Base-by-base conservation (phyloP, 2,113 vertebrate genomes). In the Microcebus lehilahytsara region DNA sequence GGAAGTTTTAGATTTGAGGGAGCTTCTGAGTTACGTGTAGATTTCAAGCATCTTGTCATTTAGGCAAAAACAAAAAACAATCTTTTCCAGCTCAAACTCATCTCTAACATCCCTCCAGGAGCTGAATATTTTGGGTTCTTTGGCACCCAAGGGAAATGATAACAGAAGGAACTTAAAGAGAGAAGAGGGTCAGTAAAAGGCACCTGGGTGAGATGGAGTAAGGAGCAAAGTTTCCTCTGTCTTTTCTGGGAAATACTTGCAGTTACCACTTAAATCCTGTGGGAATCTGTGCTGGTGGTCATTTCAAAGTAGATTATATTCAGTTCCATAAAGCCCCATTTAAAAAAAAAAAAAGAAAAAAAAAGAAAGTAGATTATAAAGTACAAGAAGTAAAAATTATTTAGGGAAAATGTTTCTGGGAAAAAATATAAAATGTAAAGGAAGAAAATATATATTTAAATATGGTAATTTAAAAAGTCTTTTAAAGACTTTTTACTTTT, bases 1-100 rank as follows among this genome's bases (percentile, higher is more conserved):
- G 34, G 37, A 66, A 89, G 27, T 56, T 88, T 79, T 85, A 53
- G 67, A 92, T 80, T 97, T 67, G 46, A 80, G 84, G 34, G 34
- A 13, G 83, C 25, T 94, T 85, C 34, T 80, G 37, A 80, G 85
- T 89, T 87, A 72, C 3, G 3, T 87, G 53, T 78, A 78, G 53
- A 83, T 83, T 85, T 81, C 46, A 87, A 37, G 37, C 22, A 27
- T 92, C 62, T 92, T 91, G 23, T 93, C 80, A 81, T n/a, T 77
- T 86, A n/a, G 60, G 51, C 49, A 69, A 37, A 89, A 67, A 86
- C 10, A 67, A 88, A 34, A 51, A 37, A 32, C 42, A 25, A 3
- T 34, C 27, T 75, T 5, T 95, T 85, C 13, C 66, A 75, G 81
- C 60, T 93, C 58, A 62, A 49, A 19, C 11, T 86, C 19, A 40